phyloP scores from a whole-genome alignment of 2,888 invertebrate species.

The Agrilus cyanescens region DNA sequence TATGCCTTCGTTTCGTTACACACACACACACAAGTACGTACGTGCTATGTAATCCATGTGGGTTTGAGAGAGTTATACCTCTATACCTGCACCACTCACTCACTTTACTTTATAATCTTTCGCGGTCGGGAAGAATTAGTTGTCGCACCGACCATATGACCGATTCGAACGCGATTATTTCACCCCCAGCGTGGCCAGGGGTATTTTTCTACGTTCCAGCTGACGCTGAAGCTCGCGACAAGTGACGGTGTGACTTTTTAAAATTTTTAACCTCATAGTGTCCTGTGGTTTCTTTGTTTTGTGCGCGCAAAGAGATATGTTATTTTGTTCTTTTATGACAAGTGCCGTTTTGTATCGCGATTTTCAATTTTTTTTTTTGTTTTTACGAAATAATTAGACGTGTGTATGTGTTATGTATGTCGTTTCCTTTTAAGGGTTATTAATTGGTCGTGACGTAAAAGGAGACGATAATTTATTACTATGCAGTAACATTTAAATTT shows the following conservation, averaged over 20 bases:
- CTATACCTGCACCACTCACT: constrained; percentile 21
- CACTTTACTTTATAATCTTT: constrained; percentile 22
- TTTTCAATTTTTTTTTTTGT: too few species aligned
- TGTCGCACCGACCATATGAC: constrained; percentile 21
- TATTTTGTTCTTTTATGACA: too few species aligned
- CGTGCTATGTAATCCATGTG: constrained; percentile 25
- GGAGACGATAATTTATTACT: too few species aligned
- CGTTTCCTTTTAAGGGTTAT: too few species aligned
- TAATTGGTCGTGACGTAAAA: too few species aligned
- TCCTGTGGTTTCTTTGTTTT: background rate
- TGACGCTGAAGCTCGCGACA: too few species aligned
- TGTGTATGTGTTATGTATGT: too few species aligned
- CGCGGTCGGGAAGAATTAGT: constrained; percentile 16
- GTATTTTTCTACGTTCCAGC: constrained; percentile 4
- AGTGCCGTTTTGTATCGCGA: too few species aligned
- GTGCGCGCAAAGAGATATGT: too few species aligned
- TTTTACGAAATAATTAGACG: too few species aligned
- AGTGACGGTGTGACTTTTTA: background rate
- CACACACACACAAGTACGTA: too few species aligned
- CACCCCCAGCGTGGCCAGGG: constrained; percentile 6
- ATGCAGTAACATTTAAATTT: too few species aligned
- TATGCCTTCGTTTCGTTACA: constrained; percentile 22
- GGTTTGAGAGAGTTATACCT: constrained; percentile 21
- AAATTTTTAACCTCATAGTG: background rate
- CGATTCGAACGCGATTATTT: constrained; percentile 17